Percentiles rank a stretch among this genome's conserved stretches.
These are phyloP conservation scores for Penelope pileata DNA, from an alignment of 2,113 vertebrate genomes.

Conservation along the genomic window DNA sequence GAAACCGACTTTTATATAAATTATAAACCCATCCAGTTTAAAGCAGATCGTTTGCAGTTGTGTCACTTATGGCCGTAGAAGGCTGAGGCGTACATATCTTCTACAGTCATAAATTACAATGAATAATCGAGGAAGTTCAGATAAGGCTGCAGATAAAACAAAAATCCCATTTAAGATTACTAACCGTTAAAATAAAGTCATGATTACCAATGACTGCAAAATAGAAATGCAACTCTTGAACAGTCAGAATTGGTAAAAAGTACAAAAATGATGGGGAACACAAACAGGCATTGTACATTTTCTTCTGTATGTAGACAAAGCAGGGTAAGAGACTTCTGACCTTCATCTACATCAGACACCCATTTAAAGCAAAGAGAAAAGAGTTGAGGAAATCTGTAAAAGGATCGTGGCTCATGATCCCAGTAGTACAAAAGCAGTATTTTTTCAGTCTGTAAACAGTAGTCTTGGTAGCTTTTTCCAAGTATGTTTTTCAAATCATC, in stretches of 20 bases:
- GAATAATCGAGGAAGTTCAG: slow-evolving; percentile 61
- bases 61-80: slow-evolving; percentile 68
- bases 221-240: slow-evolving; percentile 77
- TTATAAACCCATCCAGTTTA: slow-evolving; percentile 79
- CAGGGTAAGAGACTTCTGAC: slow-evolving; percentile 38
- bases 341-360: slow-evolving; percentile 59
- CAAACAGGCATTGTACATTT: slow-evolving; percentile 66
- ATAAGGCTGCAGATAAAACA: slow-evolving; percentile 65
- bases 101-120: slow-evolving; percentile 75
- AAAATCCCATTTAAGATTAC: slow-evolving; percentile 55
- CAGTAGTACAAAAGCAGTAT: slow-evolving; percentile 79
- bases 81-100: slow-evolving; percentile 61
- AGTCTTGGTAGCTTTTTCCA: slow-evolving; percentile 62
- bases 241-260: slow-evolving; percentile 75
- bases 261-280: slow-evolving; percentile 74
- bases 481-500: slow-evolving; percentile 55
- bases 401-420: slow-evolving; percentile 72
- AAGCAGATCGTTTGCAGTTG: slow-evolving; percentile 68
- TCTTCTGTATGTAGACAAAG: slow-evolving; percentile 65
- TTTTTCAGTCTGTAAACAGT: slow-evolving; percentile 80
- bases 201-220: slow-evolving; percentile 77
- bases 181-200: slow-evolving; percentile 74
- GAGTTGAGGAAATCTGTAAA: slow-evolving; percentile 53
- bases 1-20: slow-evolving; percentile 78
- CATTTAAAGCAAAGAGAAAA: slow-evolving; percentile 51